Base-by-base conservation (phyloP, 2,797 vertebrate species). In the Petrocephalus schoutedeni region DNA sequence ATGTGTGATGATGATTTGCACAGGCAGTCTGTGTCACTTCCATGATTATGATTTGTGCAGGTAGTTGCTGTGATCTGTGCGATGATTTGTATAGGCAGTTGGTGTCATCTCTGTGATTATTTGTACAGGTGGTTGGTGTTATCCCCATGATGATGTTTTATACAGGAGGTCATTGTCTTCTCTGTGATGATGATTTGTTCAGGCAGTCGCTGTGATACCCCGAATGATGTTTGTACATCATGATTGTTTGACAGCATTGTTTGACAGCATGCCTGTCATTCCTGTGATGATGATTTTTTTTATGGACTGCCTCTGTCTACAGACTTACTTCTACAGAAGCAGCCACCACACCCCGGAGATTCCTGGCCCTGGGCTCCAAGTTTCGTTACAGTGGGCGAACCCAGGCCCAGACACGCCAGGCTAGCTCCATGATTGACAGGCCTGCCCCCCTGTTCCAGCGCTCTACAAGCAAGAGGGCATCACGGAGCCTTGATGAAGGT, bases 301-400 rank as follows among this genome's bases (percentile, higher is more conserved):
- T 16, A 85, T 32, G 82, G 53, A 49, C 51, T 56, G 10, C n/a
- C 82, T 85, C 32, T 87, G 41, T 89, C 23, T 51, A 4, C 91
- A 99, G 98, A 93, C 93, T 99, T 90, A 98, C 97, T 6, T 98
- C 98, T 91, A 97, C 98, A 0, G 98, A 99, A 92, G 95, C 95
- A 91, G 97, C 96, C 89, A 96, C 98, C 91, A 98, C 98, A 0
- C 98, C 98, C 41, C 96, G 96, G 93, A 96, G 97, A 92, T 98
- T 99, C 93, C 93, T 99, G 91, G 97, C 96, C 0, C 92, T 99
- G 93, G 98, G 98, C 89, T 99, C 98, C n/a, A 99, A 99, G 94
- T 99, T 99, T 90, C 97, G 98, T 85, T 99, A 99, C 93, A 99
- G 98, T 0, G 98, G 98, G 0, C 95, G 98, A 19, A 99, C 98